Percentiles rank a stretch among this genome's conserved stretches.
phyloP scores from a whole-genome alignment of 1,140 invertebrate genomes.

The Schlechtendalia chinensis region DNA sequence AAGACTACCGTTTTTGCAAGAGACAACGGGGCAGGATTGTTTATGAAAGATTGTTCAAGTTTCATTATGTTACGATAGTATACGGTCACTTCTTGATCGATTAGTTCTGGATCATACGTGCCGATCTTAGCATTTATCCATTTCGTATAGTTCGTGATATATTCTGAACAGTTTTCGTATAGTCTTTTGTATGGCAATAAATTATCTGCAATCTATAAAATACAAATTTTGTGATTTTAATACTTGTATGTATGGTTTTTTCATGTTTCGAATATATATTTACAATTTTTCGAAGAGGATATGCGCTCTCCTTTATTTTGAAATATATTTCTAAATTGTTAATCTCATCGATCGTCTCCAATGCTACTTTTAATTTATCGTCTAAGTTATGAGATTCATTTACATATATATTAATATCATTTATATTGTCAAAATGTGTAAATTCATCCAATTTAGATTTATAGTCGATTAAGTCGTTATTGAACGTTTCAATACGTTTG shows the following conservation, averaged over 20 bases:
- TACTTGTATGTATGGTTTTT: neutral
- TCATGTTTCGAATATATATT: neutral
- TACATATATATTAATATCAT: conserved; percentile 80
- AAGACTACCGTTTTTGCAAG: conserved; percentile 64
- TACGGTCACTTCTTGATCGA: conserved; percentile 77
- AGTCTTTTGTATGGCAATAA: conserved; percentile 79
- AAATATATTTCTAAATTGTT: conserved; percentile 90
- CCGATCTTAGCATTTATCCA: conserved; percentile 85
- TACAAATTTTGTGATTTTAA: too few species aligned
- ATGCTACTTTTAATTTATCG: conserved; percentile 66
- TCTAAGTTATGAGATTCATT: conserved; percentile 75
- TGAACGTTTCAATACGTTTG: conserved; percentile 66
- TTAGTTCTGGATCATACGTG: conserved; percentile 81
- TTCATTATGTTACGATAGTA: conserved; percentile 81
- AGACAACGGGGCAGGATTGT: conserved; percentile 64
- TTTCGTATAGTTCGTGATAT: conserved; percentile 74
- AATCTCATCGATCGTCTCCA: conserved; percentile 81
- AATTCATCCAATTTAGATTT: conserved; percentile 80
- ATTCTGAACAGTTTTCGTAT: conserved; percentile 84
- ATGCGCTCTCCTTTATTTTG: conserved; percentile 82
- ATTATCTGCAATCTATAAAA: conserved; percentile 52
- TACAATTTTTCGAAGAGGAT: conserved; percentile 61
- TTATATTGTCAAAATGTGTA: conserved; percentile 81
- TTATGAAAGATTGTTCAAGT: conserved; percentile 81
- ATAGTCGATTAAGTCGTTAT: conserved; percentile 77